phyloP scores from a whole-genome alignment of 2,888 invertebrate species.

The Ypsolopha sequella region DNA sequence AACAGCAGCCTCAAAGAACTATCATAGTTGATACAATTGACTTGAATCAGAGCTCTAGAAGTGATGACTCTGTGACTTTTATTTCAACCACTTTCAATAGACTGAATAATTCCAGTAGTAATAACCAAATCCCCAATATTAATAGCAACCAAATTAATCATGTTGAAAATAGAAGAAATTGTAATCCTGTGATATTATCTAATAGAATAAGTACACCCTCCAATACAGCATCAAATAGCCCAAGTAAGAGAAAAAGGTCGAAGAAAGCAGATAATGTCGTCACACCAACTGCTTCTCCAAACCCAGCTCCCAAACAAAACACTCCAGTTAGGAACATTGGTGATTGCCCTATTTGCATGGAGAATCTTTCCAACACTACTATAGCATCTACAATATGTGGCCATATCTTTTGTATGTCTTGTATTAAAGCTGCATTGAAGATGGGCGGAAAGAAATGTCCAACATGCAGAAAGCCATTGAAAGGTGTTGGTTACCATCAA shows the following conservation, averaged over 20 bases:
- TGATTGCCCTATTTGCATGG: constrained; percentile 43
- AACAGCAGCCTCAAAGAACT: background rate
- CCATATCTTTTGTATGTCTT: constrained; percentile 37
- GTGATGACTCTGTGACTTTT: background rate
- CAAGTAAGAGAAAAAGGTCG: background rate
- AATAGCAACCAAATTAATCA: background rate
- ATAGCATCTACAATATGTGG: constrained; percentile 41
- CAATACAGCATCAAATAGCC: background rate
- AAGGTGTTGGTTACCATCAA: constrained; percentile 28
- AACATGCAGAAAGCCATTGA: constrained; percentile 30
- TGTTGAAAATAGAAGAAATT: background rate
- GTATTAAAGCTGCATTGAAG: constrained; percentile 25
- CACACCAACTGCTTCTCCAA: background rate
- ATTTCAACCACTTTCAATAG: background rate
- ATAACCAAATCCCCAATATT: too few species aligned
- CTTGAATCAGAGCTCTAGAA: background rate
- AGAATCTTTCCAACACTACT: constrained; percentile 18
- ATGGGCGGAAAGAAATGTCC: constrained; percentile 32
- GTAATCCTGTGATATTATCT: constrained; percentile 3
- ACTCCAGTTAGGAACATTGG: constrained; percentile 14
- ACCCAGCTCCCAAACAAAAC: background rate
- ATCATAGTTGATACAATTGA: constrained; percentile 1
- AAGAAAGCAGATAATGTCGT: background rate
- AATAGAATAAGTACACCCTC: background rate
- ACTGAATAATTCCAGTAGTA: background rate